Evolutionary conservation across 1,140 invertebrate genomes (phyloP).

Genomic region (Hycleus phaleratus): DNA sequence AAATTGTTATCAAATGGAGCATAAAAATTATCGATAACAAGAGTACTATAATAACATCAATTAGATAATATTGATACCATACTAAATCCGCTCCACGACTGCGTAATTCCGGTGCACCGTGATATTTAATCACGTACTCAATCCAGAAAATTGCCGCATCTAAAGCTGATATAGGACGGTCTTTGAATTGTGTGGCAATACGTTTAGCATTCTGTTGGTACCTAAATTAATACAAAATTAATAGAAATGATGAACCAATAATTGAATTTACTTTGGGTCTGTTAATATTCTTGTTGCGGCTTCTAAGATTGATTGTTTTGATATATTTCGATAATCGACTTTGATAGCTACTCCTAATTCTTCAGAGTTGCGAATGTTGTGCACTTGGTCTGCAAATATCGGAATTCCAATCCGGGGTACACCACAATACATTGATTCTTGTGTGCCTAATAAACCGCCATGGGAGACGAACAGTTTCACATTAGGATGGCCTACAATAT

Average conservation of each 20-base stretch:
- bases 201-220: conserved; percentile 38
- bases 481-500: conserved; percentile 42
- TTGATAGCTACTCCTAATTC: conserved; percentile 35
- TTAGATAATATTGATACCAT: conserved; percentile 25
- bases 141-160: conserved; percentile 46
- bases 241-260: too few relatives aligned
- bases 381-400: conserved; percentile 47
- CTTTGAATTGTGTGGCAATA: conserved; percentile 53
- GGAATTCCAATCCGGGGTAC: conserved; percentile 50
- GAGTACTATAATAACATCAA: conserved; percentile 18
- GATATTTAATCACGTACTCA: conserved; percentile 41
- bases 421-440: conserved; percentile 47
- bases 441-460: conserved; percentile 48
- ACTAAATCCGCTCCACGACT: conserved; percentile 38
- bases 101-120: conserved; percentile 42
- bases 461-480: conserved; percentile 49
- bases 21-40: neutral
- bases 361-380: conserved; percentile 41
- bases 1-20: too few relatives aligned
- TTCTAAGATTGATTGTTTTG: conserved; percentile 27
- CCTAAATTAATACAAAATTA: neutral
- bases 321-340: conserved; percentile 34
- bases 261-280: conserved; percentile 30
- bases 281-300: conserved; percentile 32
- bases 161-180: conserved; percentile 51